A percentile compares a stretch with the other conserved stretches of the same genome.
Conservation (phyloP, 2,888 invertebrate genomes). For the Drosophila buzzatii region DNA sequence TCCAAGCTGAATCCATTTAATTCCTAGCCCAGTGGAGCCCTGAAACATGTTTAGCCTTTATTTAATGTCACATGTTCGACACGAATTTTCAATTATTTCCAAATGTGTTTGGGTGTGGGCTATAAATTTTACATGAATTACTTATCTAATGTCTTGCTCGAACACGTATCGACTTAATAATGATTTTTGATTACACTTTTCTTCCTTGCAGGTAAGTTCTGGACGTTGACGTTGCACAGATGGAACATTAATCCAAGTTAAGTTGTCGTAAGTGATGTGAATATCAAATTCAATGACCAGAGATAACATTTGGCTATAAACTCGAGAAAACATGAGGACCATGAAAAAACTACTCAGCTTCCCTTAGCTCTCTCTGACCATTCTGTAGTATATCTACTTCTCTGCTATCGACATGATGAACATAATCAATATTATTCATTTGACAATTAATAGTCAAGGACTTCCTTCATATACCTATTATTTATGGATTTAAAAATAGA, state of each 20-base stretch:
- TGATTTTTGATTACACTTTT: slow-evolving; percentile 16
- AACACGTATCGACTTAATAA: slow-evolving; percentile 11
- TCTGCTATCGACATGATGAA: not conserved
- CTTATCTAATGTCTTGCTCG: not conserved
- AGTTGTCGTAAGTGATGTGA: slow-evolving; percentile 7
- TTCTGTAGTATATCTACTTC: too few species aligned
- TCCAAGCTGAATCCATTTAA: not conserved
- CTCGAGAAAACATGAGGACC: not conserved
- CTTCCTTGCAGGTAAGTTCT: slow-evolving; percentile 57
- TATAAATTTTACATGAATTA: slow-evolving; percentile 2
- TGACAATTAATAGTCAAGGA: not conserved
- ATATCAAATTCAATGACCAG: not conserved
- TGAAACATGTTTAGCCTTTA: not conserved
- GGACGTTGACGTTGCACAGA: not conserved
- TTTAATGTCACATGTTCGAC: slow-evolving; percentile 10
- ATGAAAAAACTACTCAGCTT: too few species aligned
- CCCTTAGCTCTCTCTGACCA: not conserved
- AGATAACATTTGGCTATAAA: not conserved
- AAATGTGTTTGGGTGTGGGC: not conserved
- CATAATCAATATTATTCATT: not conserved
- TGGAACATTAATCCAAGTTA: not conserved
- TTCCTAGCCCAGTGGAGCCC: slow-evolving; percentile 12
- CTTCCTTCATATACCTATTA: not conserved
- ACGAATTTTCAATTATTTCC: slow-evolving; percentile 12
- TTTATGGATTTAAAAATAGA: not conserved